Evolutionary conservation across 2,888 invertebrate genomes (phyloP).

Genomic region (Macrophya annulata): DNA sequence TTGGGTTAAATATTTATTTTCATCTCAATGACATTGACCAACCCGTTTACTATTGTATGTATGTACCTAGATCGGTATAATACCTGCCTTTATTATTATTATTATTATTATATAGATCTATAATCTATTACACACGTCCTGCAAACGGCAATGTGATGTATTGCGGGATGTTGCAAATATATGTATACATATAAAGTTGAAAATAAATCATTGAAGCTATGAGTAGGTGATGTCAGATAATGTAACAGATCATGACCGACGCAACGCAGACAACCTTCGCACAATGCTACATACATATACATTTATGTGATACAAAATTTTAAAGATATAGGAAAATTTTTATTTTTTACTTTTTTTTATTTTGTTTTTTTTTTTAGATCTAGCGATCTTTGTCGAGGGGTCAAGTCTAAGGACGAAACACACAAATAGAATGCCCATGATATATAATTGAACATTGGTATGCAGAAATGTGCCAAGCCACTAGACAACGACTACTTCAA

Average conservation of each 20-base stretch:
- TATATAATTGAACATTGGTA: conserved; percentile 38
- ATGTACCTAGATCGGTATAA: background rate
- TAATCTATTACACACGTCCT: conserved; percentile 5
- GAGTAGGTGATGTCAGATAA: conserved; percentile 40
- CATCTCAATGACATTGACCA: conserved; percentile 50
- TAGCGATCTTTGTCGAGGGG: conserved; percentile 13
- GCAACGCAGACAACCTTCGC: background rate
- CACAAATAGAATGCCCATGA: conserved; percentile 46
- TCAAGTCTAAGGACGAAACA: conserved; percentile 53
- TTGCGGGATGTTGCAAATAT: conserved; percentile 19
- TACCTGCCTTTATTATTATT: background rate
- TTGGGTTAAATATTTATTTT: conserved; percentile 32
- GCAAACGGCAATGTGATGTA: conserved; percentile 4
- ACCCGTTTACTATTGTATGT: conserved; percentile 1
- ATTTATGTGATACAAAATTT: background rate
- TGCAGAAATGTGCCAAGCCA: conserved; percentile 5
- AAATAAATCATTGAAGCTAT: conserved; percentile 16
- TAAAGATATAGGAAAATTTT: too few relatives aligned
- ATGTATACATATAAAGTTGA: background rate
- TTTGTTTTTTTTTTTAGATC: background rate
- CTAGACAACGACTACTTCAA: background rate
- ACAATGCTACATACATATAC: background rate
- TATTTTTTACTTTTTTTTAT: background rate
- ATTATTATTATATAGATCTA: conserved; percentile 12
- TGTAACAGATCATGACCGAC: conserved; percentile 8